These are phyloP conservation scores for Deroptyus accipitrinus DNA, from an alignment of 2,113 vertebrate species.

Conservation along the genomic window DNA sequence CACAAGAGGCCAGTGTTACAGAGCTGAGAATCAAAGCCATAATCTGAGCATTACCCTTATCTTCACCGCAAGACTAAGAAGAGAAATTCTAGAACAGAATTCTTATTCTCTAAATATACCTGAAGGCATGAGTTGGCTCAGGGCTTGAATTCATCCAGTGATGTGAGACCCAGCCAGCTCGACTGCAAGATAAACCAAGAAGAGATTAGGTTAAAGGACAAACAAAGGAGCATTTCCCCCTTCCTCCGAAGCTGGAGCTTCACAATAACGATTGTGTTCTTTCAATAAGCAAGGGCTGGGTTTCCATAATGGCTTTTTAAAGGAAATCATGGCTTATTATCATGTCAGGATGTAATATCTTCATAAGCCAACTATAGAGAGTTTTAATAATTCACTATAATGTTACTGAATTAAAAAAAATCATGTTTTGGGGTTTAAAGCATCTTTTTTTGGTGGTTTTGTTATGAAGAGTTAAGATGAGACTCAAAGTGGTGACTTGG, in stretches of 20 bases:
- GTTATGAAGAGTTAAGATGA: background rate
- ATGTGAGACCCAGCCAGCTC: slow-evolving; percentile 22
- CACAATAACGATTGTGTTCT: slow-evolving; percentile 19
- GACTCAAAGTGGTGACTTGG: background rate
- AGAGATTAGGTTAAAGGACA: slow-evolving; percentile 61
- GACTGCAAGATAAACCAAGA: slow-evolving; percentile 42
- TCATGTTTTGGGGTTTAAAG: background rate
- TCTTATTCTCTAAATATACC: slow-evolving; percentile 42
- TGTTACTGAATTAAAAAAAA: background rate
- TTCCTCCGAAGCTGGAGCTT: background rate
- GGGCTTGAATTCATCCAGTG: slow-evolving; percentile 21
- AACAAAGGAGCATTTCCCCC: slow-evolving; percentile 25
- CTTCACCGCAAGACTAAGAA: background rate
- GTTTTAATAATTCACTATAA: background rate
- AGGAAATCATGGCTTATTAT: slow-evolving; percentile 15
- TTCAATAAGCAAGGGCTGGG: background rate
- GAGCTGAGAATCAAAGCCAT: slow-evolving; percentile 48
- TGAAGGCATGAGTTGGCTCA: slow-evolving; percentile 1
- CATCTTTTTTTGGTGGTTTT: background rate
- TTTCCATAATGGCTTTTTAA: slow-evolving; percentile 24
- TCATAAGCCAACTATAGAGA: background rate
- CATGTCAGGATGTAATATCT: slow-evolving; percentile 5
- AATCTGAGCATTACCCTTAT: slow-evolving; percentile 63
- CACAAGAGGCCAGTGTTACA: slow-evolving; percentile 38
- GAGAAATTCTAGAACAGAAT: slow-evolving; percentile 62